Conservation (phyloP, 30 jellyfish, hydroid and myxozoan genomes). For the Mastigias papua region DNA sequence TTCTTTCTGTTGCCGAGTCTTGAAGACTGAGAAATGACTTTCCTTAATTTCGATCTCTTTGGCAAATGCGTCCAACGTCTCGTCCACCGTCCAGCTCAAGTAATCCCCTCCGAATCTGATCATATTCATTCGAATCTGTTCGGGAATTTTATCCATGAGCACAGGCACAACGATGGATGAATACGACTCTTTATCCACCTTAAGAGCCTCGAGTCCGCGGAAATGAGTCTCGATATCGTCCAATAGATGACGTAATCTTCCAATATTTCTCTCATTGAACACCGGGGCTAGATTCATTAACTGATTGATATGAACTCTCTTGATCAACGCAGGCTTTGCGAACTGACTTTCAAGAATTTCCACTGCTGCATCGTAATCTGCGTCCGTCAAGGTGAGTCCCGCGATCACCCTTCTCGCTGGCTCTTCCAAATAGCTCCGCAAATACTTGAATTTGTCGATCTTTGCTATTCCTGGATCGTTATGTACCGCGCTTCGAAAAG, state of each 20-base stretch:
- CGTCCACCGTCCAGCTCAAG: slow-evolving; percentile 19
- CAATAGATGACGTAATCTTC: neutral
- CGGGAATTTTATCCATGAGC: slow-evolving; percentile 44
- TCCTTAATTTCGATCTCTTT: slow-evolving; percentile 30
- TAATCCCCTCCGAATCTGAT: slow-evolving; percentile 26
- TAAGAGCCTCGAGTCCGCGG: slow-evolving; percentile 47
- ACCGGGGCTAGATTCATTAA: slow-evolving; percentile 19
- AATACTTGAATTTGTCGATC: slow-evolving; percentile 24
- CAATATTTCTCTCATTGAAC: slow-evolving; percentile 23
- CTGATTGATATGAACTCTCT: slow-evolving; percentile 48
- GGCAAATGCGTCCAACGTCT: slow-evolving; percentile 16
- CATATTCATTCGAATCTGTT: slow-evolving; percentile 28
- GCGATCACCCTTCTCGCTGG: slow-evolving; percentile 42
- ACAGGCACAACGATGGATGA: slow-evolving; percentile 50
- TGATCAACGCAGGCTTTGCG: slow-evolving; percentile 33
- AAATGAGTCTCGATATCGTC: slow-evolving; percentile 53
- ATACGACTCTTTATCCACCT: slow-evolving; percentile 21
- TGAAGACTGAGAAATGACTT: neutral
- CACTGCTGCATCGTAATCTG: slow-evolving; percentile 33
- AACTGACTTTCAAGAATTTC: slow-evolving; percentile 4
- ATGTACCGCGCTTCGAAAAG: slow-evolving; percentile 38
- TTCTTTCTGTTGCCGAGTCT: neutral
- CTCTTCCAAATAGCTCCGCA: slow-evolving; percentile 28
- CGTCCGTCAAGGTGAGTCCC: slow-evolving; percentile 35
- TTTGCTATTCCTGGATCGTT: neutral